These are phyloP conservation scores for Lepidostoma basale DNA, from an alignment of 1,140 invertebrate genomes.

Conservation along the genomic window DNA sequence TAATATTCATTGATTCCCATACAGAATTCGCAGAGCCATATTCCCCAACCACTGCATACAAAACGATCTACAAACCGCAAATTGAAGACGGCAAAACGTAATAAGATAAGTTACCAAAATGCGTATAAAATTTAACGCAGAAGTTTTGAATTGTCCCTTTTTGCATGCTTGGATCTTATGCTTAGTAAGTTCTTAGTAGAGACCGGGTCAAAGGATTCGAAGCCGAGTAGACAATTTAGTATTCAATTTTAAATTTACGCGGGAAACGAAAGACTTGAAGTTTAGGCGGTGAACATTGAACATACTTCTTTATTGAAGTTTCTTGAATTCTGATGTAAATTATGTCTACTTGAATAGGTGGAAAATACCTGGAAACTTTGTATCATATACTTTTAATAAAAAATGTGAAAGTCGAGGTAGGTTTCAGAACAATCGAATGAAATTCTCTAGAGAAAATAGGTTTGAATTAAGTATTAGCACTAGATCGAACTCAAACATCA, in stretches of 20 bases:
- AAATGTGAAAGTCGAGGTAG: too few species aligned
- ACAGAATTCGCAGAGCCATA: constrained; percentile 3
- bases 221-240: constrained; percentile 24
- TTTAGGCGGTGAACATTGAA: neutral
- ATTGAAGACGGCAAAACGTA: neutral
- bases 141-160: neutral
- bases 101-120: too few species aligned
- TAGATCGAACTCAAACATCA: too few species aligned
- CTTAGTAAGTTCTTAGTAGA: neutral
- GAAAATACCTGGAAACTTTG: too few species aligned
- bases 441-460: too few species aligned
- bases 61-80: neutral
- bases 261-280: neutral
- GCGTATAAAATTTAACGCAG: too few species aligned
- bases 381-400: too few species aligned
- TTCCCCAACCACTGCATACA: neutral
- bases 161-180: neutral
- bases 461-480: too few species aligned
- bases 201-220: neutral
- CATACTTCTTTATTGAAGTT: neutral
- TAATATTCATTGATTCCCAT: constrained; percentile 33
- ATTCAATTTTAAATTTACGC: constrained; percentile 33
- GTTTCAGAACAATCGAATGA: too few species aligned
- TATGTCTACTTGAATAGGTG: too few species aligned
- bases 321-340: constrained; percentile 9